These are phyloP conservation scores for Cephalopachus bancanus DNA, from an alignment of 2,797 vertebrate species.

Conservation along the genomic window DNA sequence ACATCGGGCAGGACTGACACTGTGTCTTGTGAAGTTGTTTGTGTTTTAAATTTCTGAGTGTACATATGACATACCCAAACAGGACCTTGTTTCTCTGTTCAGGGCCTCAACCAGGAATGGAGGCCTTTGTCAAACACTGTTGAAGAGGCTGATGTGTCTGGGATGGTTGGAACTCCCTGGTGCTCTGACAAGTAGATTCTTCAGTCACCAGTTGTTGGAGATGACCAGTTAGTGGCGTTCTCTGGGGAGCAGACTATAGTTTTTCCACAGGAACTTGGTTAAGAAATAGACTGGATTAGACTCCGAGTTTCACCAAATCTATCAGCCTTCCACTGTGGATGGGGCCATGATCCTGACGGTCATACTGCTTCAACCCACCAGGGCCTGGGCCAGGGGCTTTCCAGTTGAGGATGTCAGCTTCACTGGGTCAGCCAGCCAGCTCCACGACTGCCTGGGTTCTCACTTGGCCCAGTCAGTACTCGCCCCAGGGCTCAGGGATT, in stretches of 20 bases:
- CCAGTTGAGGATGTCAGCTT: background rate
- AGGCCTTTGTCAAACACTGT: slow-evolving; percentile 92
- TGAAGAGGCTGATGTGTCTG: slow-evolving; percentile 83
- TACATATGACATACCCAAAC: slow-evolving; percentile 70
- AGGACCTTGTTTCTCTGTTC: slow-evolving; percentile 85
- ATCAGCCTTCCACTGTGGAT: background rate
- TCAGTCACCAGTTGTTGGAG: background rate
- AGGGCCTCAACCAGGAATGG: slow-evolving; percentile 68
- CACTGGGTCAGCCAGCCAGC: background rate
- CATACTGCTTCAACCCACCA: background rate
- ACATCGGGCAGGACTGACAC: slow-evolving; percentile 83
- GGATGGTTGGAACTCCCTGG: slow-evolving; percentile 82
- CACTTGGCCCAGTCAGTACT: slow-evolving; percentile 37
- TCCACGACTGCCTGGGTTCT: slow-evolving; percentile 10
- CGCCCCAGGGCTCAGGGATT: slow-evolving; percentile 77
- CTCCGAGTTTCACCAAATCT: background rate
- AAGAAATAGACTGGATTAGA: slow-evolving; percentile 19
- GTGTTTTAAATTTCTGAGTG: slow-evolving; percentile 71
- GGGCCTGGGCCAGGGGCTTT: background rate
- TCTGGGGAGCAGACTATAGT: slow-evolving; percentile 19
- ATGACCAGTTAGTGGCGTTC: background rate
- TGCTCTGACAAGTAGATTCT: slow-evolving; percentile 67
- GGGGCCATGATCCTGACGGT: background rate
- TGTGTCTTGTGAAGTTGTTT: slow-evolving; percentile 81
- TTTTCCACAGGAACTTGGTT: slow-evolving; percentile 39